Evolutionary conservation across 2,113 vertebrate species (phyloP).

Genomic region (Podilymbus podiceps): DNA sequence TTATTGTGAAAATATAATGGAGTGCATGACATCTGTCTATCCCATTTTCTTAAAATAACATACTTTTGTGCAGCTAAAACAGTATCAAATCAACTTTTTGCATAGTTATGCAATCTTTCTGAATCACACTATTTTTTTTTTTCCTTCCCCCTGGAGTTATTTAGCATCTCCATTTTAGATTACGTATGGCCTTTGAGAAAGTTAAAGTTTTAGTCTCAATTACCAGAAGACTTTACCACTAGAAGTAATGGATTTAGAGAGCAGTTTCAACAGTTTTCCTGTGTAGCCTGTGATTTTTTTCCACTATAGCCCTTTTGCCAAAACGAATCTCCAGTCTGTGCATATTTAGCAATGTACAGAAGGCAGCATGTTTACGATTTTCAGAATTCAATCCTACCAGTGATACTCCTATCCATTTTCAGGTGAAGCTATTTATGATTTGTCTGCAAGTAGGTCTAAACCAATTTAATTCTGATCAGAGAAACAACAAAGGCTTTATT

Average conservation of each 20-base stretch:
- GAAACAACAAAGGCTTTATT: neutral
- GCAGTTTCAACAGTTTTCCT: neutral
- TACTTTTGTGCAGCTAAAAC: neutral
- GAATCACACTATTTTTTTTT: neutral
- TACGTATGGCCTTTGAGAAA: neutral
- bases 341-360: neutral
- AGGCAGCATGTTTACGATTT: neutral
- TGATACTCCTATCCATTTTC: neutral
- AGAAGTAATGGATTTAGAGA: neutral
- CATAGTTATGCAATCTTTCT: neutral
- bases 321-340: neutral
- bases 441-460: neutral
- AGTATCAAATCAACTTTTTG: neutral
- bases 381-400: neutral
- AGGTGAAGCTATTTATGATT: neutral
- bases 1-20: constrained; percentile 64
- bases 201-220: neutral
- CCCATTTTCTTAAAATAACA: neutral
- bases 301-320: neutral
- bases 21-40: constrained; percentile 23
- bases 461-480: neutral
- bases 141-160: neutral
- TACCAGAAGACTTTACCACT: neutral
- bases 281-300: neutral
- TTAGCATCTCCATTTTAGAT: neutral